Conservation (phyloP, 1,140 invertebrate species). For the Holotrichia oblita region DNA sequence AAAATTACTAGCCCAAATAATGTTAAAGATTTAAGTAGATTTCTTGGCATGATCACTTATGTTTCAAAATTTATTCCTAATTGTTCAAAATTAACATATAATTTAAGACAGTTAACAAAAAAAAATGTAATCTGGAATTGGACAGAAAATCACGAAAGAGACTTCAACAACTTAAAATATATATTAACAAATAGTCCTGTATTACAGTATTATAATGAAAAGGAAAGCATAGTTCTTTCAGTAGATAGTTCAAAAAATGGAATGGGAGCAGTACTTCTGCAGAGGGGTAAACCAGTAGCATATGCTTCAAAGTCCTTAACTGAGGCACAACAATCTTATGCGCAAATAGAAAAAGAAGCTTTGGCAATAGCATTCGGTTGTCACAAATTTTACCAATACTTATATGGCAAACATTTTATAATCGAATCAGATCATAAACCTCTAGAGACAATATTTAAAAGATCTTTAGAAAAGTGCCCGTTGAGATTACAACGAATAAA, state of each 20-base stretch:
- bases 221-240: conserved; percentile 37
- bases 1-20: conserved; percentile 46
- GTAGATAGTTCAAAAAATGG: conserved; percentile 54
- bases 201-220: conserved; percentile 38
- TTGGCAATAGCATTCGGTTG: conserved; percentile 47
- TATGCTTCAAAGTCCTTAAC: conserved; percentile 57
- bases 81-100: not conserved
- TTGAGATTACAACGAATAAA: conserved; percentile 58
- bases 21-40: not conserved
- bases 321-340: conserved; percentile 51
- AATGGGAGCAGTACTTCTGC: conserved; percentile 53
- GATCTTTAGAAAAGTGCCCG: conserved; percentile 59
- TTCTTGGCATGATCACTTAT: not conserved
- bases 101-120: not conserved
- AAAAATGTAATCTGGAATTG: not conserved
- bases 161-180: not conserved
- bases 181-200: conserved; percentile 39
- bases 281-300: conserved; percentile 50
- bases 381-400: conserved; percentile 50
- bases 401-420: conserved; percentile 49
- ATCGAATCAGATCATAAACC: conserved; percentile 52
- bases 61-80: not conserved
- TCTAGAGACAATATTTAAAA: conserved; percentile 58
- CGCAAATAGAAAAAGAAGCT: conserved; percentile 52
- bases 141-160: conserved; percentile 30